Base-by-base conservation (phyloP, 2,113 vertebrate species). In the Sialia sialis region DNA sequence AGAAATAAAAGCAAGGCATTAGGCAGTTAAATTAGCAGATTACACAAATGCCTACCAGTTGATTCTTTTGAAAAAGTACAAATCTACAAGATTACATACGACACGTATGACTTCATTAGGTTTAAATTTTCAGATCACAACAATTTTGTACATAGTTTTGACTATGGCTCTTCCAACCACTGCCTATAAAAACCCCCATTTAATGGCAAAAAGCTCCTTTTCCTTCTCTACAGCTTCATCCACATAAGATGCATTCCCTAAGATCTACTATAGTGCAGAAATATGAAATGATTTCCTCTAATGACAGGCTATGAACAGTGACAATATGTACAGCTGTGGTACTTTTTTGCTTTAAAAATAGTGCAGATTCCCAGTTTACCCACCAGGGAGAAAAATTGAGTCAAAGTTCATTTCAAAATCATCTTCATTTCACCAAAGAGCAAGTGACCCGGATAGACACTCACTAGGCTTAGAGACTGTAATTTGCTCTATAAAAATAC, bases 401-500 rank as follows among this genome's bases (percentile, higher is more conserved):
- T 96, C 93, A 82, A 78, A 88, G 72, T 93, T 95, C 73, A 60
- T 92, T 97, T 95, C 78, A 93, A 96, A 97, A 92, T 92, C 93
- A 93, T 64, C 83, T 78, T 89, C 54, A 52, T 86, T 75, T 97
- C 90, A 96, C 92, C 90, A 95, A 94, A 97, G 92, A 95, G 91
- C 66, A 49, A 87, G 83, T 94, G 97, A 97, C 91, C 95, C 76
- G 13, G 93, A 95, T n/a, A 90, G 63, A 90, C 25, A 95, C 91
- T 94, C 93, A 93, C 84, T 75, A 95, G 82, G 80, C 32, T 90
- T 94, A 92, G 94, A 91, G 90, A 92, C 79, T 81, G 94, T 93
- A 93, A 94, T 96, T 86, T 96, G 84, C 93, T 92, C 93, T 98
- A 98, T 90, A 98, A 98, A 98, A 98, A 98, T 98, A 97, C 96